Evolutionary conservation across 2,888 invertebrate genomes (phyloP), one percentile per base, ranked within the genome.

Genomic region (Gymnocheta viridis): DNA sequence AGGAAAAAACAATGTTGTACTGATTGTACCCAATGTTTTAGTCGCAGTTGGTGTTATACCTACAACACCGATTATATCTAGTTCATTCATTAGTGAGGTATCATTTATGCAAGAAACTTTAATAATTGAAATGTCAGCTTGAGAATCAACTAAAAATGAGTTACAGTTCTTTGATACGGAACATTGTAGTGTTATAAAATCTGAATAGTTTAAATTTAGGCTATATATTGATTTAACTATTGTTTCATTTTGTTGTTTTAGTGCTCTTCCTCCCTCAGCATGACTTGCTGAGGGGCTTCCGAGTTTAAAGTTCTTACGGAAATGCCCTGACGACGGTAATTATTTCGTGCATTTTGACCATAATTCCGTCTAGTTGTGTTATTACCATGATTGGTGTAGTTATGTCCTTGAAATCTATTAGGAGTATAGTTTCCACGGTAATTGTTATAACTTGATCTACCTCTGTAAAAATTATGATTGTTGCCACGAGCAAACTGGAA

Each of bases 191-290:
- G 32, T 44, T 44, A 72, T 29, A 44, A 72, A 72, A 19, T 58
- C 70, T 17, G 70, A 56, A 29, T 70, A 70, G 41, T 70, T 70
- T 29, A 69, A 27, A 54, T 69, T 69, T 54, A 32, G 12, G 29
- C 51, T 54, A 22, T 58, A 67, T 35, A 67, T 32, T 49, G 67
- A 51, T 22, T 35, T 67, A 10, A 27, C 27, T 27, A 27, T 27
- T 27, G 27, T 27, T 27, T 27, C 27, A 27, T 27, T 27, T 27
- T 27, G 27, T 27, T 27, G 27, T 27, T 27, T 27, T 27, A 27
- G 14, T 41, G 27, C 14, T 58, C 17, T 44, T 27, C 27, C 44
- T 58, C 70, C 41, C 41, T 12, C 41, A 56, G 32, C 38, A 69
- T 27, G n/a, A 5, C 38, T 29, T 41, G 70, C 29, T 70, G 70